phyloP scores from a whole-genome alignment of 2,888 invertebrate genomes.

The Amphipyra tragopoginis region DNA sequence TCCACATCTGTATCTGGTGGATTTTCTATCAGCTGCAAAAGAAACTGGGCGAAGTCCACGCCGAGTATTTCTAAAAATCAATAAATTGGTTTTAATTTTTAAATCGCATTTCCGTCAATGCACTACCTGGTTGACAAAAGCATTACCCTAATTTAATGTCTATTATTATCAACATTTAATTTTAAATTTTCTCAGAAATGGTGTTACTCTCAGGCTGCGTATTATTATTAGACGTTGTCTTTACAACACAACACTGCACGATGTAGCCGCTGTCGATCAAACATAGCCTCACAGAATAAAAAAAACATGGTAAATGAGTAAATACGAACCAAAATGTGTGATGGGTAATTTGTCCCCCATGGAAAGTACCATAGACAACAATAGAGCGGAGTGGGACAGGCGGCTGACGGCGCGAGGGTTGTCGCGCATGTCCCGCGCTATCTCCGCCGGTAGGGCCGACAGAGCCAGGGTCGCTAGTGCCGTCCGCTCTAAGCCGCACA shows the following conservation, averaged over 20 bases:
- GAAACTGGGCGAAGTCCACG: constrained; percentile 93
- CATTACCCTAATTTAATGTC: no score
- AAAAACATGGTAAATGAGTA: not conserved
- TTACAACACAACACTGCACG: no score
- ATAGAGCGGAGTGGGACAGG: constrained; percentile 94
- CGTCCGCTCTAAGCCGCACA: constrained; percentile 95
- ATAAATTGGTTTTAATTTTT: not conserved
- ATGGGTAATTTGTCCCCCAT: constrained; percentile 97
- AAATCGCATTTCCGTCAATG: no score
- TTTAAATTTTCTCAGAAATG: no score
- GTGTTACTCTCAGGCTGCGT: no score
- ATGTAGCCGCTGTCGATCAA: no score
- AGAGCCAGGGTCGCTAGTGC: constrained; percentile 95
- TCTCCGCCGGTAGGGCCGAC: constrained; percentile 96
- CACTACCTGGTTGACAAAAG: no score
- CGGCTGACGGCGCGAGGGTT: constrained; percentile 94
- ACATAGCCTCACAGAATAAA: not conserved
- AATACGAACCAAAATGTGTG: constrained; percentile 94
- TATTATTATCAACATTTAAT: no score
- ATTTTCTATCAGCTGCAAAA: constrained; percentile 95
- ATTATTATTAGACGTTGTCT: no score
- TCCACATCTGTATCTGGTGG: constrained; percentile 95
- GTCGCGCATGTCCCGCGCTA: constrained; percentile 95
- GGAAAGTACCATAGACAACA: constrained; percentile 96
- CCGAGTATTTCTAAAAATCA: constrained; percentile 94